phyloP scores from a whole-genome alignment of 2,113 vertebrate species.

The Dromaius novaehollandiae region DNA sequence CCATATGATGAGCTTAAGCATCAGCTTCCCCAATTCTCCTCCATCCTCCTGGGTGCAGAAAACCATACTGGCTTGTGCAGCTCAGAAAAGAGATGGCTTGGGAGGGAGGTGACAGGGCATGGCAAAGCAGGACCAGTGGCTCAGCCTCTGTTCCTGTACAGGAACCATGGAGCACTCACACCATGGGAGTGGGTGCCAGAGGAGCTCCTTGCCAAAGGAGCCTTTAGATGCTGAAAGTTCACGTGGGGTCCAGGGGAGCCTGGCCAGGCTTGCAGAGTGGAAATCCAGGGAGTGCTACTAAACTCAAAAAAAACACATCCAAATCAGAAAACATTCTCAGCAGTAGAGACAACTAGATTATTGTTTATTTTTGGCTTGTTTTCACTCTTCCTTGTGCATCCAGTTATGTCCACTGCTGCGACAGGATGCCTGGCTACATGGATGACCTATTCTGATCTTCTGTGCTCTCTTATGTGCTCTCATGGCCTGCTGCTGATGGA shows the following conservation, averaged over 20 bases:
- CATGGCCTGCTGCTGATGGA: neutral
- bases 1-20: rapidly evolving
- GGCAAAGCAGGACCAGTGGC: too few species aligned
- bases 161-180: neutral
- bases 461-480: neutral
- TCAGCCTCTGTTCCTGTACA: neutral
- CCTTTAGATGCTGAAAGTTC: neutral
- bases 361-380: neutral
- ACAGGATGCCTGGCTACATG: neutral
- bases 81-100: neutral
- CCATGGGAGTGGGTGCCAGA: neutral
- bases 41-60: rapidly evolving
- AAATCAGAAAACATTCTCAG: neutral
- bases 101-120: neutral
- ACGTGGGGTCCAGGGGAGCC: neutral
- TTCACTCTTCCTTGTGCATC: neutral
- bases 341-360: neutral
- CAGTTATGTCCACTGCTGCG: neutral
- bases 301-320: neutral
- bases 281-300: neutral
- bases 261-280: neutral
- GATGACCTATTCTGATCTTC: neutral
- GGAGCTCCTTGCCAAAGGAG: too few species aligned
- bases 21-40: rapidly evolving
- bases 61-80: neutral